Base-by-base conservation (phyloP, 2,113 vertebrate species). In the Tragelaphus buxtoni region DNA sequence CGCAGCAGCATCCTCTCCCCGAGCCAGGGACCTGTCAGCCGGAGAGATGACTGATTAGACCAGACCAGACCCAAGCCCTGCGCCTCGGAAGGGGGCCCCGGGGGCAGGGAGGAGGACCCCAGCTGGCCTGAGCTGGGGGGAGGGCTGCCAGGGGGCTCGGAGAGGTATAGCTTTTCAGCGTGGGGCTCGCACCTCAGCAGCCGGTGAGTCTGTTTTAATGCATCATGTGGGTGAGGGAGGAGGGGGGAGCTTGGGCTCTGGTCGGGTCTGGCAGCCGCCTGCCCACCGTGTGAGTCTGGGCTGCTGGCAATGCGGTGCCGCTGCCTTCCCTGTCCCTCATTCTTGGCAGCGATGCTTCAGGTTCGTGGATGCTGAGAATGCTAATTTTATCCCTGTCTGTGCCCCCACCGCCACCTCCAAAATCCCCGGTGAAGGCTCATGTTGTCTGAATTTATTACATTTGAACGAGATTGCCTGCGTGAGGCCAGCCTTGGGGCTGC, bases 141-240 rank as follows among this genome's bases (percentile, higher is more conserved):
- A 95, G 69, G 92, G 97, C 90, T n/a, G 63, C 82, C 58, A 56
- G 12, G 53, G 94, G 91, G 89, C 91, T 56, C 9, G 4, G 92
- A 55, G 86, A 94, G 88, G 45, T 79, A 12, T 8, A 56, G 92
- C 89, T 76, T 85, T 53, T 30, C 97, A 47, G 74, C 89, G 39
- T 35, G 42, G 90, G 81, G 94, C 96, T 94, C 94, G 20, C 96
- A 88, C 96, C 96, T 97, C 96, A 4, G 42, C 81, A 95, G 77
- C 95, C 53, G 98, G 98, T 98, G 98, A 98, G 98, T 98, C 91
- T 86, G 85, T 96, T 93, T 92, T 91, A 88, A 82, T 95, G 95
- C 97, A 88, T 60, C 91, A 22, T 55, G 51, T 4, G 17, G 84
- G 58, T 1, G 60, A 86, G 55, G 35, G 4, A 91, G 90, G 95